Base-by-base conservation (phyloP, 2,888 invertebrate genomes). In the Onthophagus sagittarius region DNA sequence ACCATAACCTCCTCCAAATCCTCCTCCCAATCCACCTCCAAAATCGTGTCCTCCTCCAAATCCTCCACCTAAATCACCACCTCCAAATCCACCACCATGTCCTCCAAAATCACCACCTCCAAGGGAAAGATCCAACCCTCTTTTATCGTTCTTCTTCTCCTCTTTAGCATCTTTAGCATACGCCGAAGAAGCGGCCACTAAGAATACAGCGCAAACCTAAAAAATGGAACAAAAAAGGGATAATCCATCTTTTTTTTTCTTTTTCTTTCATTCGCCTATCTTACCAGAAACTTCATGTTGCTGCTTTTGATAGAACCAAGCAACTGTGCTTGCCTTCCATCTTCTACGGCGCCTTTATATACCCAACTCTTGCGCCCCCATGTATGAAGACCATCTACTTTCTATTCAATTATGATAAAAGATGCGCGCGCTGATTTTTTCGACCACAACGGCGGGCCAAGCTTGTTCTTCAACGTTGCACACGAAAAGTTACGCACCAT, bases 241-340 rank as follows among this genome's bases (percentile, higher is more conserved):
- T 1, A 71, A 53, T 71, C n/a, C 31, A 63, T 15, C 5, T 71
- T 71, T 71, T 71, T 62, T 15, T 0, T 71, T 71, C 63, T 71
- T 62, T 15, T n/a, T 53, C n/a, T n/a, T 31, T 13, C 32, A 32
- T n/a, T 9, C 9, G 13, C 62, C 15, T 14, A 39, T 39, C 75
- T 75, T 72, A 75, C 75, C 75, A 75, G 75, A 73, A 75, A 73
- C 64, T 75, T 75, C 75, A 75, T 75, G 75, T 75, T 75, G 77
- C 76, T 32, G 70, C 76, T 67, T 75, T 77, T 73, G 79, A 80
- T 75, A 63, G 67, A 53, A 65, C 70, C 67, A 71, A 72, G 75
- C 75, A 75, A 75, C 75, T 75, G 73, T 71, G 75, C 71, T 71
- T 75, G 73, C 4, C 39, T 62, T 15, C 14, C 15, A 39, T 62